These are phyloP conservation scores for Zosterops hypoxanthus DNA, from an alignment of 2,113 vertebrate species.

Conservation along the genomic window DNA sequence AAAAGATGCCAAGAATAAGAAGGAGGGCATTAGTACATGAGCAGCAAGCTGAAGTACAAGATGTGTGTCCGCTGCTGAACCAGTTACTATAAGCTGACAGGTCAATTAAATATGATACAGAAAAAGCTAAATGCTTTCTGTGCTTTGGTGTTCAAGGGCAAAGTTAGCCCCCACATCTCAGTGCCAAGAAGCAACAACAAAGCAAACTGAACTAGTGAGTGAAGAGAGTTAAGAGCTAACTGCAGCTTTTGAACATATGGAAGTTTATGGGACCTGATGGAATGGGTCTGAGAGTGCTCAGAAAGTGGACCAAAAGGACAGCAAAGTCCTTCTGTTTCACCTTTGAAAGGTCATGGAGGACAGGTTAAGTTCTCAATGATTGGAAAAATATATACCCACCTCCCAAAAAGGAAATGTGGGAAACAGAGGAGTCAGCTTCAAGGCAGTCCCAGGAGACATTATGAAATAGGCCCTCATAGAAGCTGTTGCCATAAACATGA, in stretches of 20 bases:
- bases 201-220: background rate
- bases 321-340: background rate
- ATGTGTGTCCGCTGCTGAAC: background rate
- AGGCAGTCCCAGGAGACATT: background rate
- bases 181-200: background rate
- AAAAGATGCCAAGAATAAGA: background rate
- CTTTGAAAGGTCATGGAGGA: background rate
- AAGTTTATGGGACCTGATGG: background rate
- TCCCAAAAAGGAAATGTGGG: background rate
- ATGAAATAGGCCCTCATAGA: background rate
- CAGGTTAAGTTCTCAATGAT: background rate
- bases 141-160: background rate
- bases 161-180: background rate
- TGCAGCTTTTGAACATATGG: fast-evolving
- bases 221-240: background rate
- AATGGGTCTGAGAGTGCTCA: background rate
- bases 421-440: background rate
- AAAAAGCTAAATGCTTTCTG: background rate
- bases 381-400: background rate
- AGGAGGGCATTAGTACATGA: background rate
- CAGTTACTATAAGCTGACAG: background rate
- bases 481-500: background rate
- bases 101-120: background rate
- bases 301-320: background rate
- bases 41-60: background rate